Evolutionary conservation across 1,140 invertebrate species (phyloP).

Genomic region (Trinorchestia longiramus): DNA sequence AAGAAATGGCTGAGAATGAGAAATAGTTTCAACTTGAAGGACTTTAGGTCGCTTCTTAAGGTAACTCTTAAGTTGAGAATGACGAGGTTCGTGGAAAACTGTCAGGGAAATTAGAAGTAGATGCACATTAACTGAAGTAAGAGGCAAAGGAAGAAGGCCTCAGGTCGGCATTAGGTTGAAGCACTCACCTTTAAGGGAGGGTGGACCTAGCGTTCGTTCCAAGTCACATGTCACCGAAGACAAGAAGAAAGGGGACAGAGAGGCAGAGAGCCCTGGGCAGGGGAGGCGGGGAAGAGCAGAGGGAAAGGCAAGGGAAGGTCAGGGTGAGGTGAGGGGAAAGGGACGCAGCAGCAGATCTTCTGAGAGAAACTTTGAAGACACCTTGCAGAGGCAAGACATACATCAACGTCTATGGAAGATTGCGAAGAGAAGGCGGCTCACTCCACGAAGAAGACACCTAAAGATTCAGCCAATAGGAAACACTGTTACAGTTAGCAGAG

Average conservation of each 20-base stretch:
- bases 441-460: slow-evolving; percentile 13
- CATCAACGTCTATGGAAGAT: slow-evolving; percentile 48
- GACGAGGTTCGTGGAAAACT: no score
- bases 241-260: slow-evolving; percentile 50
- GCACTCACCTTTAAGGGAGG: slow-evolving; percentile 31
- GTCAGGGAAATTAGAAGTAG: not conserved
- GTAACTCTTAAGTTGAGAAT: no score
- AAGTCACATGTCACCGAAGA: slow-evolving; percentile 42
- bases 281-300: not conserved
- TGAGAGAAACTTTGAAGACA: slow-evolving; percentile 51
- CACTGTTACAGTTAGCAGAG: slow-evolving; percentile 1
- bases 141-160: not conserved
- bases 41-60: no score
- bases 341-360: slow-evolving; percentile 16
- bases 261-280: not conserved
- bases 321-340: not conserved
- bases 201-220: not conserved
- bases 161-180: not conserved
- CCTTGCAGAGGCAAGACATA: slow-evolving; percentile 43
- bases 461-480: not conserved
- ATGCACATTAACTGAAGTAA: not conserved
- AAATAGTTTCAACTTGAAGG: no score
- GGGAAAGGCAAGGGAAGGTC: not conserved
- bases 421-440: slow-evolving; percentile 42
- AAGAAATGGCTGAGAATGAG: no score